Conservation (phyloP, 2,113 vertebrate species). For the Loxodonta africana region DNA sequence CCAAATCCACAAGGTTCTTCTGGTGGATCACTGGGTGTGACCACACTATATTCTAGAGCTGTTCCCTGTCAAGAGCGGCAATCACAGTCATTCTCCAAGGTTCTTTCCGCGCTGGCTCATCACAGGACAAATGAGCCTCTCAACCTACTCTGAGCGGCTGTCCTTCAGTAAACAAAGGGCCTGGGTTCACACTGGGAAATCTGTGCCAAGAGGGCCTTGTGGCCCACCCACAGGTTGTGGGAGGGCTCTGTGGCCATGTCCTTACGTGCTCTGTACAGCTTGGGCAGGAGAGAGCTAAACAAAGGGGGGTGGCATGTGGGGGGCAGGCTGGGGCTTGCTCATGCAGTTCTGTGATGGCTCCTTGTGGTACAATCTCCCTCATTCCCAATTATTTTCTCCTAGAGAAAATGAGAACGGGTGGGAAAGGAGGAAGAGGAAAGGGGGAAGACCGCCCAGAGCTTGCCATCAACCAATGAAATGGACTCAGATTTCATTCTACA, state of each 20-base stretch:
- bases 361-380: slow-evolving; percentile 82
- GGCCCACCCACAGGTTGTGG: not conserved
- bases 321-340: slow-evolving; percentile 78
- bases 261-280: not conserved
- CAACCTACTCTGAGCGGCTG: not conserved
- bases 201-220: not conserved
- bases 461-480: not conserved
- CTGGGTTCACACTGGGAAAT: not conserved
- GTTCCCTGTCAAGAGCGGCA: not conserved
- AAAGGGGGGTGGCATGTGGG: not conserved
- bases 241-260: not conserved
- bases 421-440: not conserved
- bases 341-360: slow-evolving; percentile 91
- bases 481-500: not conserved
- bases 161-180: not conserved
- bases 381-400: slow-evolving; percentile 28
- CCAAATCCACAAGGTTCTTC: not conserved
- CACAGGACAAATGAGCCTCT: not conserved
- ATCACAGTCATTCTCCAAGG: not conserved
- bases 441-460: not conserved
- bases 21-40: not conserved
- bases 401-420: not conserved
- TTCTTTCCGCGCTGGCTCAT: not conserved
- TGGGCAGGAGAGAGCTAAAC: not conserved
- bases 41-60: fast-evolving